Conservation (phyloP, 2,113 vertebrate species). For the Stegostoma tigrinum region DNA sequence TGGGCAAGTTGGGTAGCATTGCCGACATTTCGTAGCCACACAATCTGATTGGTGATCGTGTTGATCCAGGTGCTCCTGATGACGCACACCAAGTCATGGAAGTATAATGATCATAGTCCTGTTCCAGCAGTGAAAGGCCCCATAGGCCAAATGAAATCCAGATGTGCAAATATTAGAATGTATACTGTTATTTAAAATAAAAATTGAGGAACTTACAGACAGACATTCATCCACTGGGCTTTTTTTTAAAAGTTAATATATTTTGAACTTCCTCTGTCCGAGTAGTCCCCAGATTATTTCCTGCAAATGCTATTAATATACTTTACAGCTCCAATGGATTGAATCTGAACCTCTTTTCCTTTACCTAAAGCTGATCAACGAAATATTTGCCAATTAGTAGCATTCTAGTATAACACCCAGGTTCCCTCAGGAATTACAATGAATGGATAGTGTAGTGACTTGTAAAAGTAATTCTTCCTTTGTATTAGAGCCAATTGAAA, state of each 20-base stretch:
- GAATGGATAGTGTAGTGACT: not conserved
- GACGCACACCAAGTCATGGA: not conserved
- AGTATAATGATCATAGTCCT: not conserved
- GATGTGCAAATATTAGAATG: constrained; percentile 25
- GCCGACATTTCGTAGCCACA: not conserved
- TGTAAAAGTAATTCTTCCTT: not conserved
- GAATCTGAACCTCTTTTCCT: not conserved
- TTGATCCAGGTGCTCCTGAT: not conserved
- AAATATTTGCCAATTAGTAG: not conserved
- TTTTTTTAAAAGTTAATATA: not conserved
- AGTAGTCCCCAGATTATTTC: not conserved
- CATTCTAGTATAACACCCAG: not conserved
- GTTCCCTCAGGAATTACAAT: not conserved
- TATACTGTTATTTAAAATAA: not conserved
- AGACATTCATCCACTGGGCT: not conserved
- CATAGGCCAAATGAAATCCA: constrained; percentile 8
- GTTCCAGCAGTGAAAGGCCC: constrained; percentile 24
- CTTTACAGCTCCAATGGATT: not conserved
- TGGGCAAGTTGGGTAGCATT: not conserved
- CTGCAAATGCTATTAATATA: not conserved
- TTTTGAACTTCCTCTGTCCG: not conserved
- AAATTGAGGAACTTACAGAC: not conserved
- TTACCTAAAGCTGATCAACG: not conserved
- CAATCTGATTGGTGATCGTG: not conserved
- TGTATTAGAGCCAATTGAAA: not conserved